Percentiles rank a stretch among this genome's conserved stretches.
These are phyloP conservation scores for Neotragus moschatus DNA, from an alignment of 2,113 vertebrate genomes.

Conservation along the genomic window DNA sequence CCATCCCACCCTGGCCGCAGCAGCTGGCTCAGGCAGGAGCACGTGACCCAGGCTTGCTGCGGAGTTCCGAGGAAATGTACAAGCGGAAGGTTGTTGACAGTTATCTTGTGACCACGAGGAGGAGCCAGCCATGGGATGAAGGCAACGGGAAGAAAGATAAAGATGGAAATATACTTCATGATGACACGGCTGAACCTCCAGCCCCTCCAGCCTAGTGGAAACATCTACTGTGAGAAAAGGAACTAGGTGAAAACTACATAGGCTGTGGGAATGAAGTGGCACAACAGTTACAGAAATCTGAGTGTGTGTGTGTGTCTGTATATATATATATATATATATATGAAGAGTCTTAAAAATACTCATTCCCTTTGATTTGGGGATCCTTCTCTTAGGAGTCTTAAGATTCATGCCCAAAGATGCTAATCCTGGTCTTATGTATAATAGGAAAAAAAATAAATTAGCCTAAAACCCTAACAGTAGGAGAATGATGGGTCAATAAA, in stretches of 20 bases:
- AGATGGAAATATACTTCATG: background rate
- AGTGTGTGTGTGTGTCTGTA: background rate
- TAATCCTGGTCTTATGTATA: background rate
- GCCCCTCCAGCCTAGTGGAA: background rate
- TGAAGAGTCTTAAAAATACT: background rate
- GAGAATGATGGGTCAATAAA: background rate
- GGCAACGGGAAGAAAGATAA: background rate
- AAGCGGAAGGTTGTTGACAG: background rate
- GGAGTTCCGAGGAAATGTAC: background rate
- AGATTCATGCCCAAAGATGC: background rate
- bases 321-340: background rate
- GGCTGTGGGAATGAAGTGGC: background rate
- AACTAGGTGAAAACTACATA: background rate
- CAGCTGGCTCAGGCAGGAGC: background rate
- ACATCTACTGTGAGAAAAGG: background rate
- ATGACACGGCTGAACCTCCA: background rate
- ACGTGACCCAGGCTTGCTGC: background rate
- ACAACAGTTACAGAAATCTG: background rate
- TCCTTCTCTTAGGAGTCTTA: background rate
- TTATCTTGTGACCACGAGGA: background rate
- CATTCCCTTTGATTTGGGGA: background rate
- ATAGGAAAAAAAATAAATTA: background rate
- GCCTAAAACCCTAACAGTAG: background rate
- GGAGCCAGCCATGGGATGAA: background rate
- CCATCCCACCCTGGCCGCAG: background rate